Base-by-base conservation (phyloP, 1,140 invertebrate genomes). In the Lepidurus packardi region DNA sequence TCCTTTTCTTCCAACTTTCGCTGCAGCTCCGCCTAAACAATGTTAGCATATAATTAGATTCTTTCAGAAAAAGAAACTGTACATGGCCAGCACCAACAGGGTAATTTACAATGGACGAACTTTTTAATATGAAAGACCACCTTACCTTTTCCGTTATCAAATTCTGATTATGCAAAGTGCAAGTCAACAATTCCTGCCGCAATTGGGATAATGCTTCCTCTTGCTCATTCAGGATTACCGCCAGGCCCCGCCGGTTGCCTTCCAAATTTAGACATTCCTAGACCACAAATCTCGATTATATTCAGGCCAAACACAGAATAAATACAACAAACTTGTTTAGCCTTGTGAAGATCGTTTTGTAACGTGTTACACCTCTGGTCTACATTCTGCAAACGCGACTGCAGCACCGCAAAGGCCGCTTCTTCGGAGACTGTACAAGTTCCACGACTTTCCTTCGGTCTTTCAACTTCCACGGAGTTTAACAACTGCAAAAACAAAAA, bases 1-100 rank as follows among this genome's bases (percentile, higher is more conserved):
- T 86, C 85, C 75, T 82, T 83, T 78, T 85, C 83, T 43, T 83
- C 82, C 74, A 85, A 74, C 42, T 82, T 81, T 79, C 82, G 81
- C 73, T 83, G 79, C 25, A 84, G 78, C 75, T 84, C 84, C 74
- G 74, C 79, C 82, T 84, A 73, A 76, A 73, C 6, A 65, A 74
- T 80, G 78, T 80, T 65, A 21, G 45, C 10, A 65, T n/a, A 65
- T 7, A 65, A 65, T 65, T 65, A 16, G 21, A 11, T 65, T 13
- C 10, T 65, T 21, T n/a, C 43, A 21, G 9, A 13, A 43, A 78
- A 25, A 43, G 53, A 1, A 78, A 78, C n/a, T 73, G 13, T 77
- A 8, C 25, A 42, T n/a, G 13, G 34, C 43, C 73, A 11, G 4
- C 13, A 21, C 1, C 34, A 41, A 7, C 13, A 74, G 21, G 24